These are phyloP conservation scores for Agonopterix arenella DNA, from an alignment of 2,888 invertebrate species.

Conservation along the genomic window DNA sequence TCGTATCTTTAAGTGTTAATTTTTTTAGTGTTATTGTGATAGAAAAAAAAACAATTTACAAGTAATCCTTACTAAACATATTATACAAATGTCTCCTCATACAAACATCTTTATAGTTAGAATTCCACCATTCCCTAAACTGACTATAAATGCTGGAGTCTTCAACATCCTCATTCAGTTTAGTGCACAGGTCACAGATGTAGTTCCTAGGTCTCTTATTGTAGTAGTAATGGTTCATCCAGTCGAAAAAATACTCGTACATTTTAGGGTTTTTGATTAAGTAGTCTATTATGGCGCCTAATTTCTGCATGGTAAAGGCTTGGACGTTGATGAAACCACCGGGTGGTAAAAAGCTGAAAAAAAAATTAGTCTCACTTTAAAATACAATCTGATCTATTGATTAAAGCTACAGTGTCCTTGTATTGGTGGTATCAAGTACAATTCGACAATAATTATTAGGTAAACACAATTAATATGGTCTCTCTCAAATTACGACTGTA, in stretches of 20 bases:
- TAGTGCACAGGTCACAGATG: slow-evolving; percentile 49
- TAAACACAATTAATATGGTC: no score
- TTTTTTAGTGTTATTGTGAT: no score
- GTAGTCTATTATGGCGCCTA: slow-evolving; percentile 51
- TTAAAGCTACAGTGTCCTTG: no score
- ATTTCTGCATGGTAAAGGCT: slow-evolving; percentile 41
- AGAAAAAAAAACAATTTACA: neutral
- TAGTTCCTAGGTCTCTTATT: slow-evolving; percentile 28
- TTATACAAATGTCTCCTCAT: slow-evolving; percentile 27
- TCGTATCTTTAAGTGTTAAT: no score
- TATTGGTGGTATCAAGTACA: no score
- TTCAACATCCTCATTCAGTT: slow-evolving; percentile 27
- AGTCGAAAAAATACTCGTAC: slow-evolving; percentile 55
- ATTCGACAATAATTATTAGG: no score
- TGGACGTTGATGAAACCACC: slow-evolving; percentile 51
- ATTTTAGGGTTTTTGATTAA: slow-evolving; percentile 40
- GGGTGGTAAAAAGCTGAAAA: slow-evolving; percentile 56
- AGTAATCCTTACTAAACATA: slow-evolving; percentile 19
- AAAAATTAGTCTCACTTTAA: neutral
- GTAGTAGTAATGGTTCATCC: slow-evolving; percentile 56
- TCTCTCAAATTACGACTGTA: no score
- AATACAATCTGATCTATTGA: no score
- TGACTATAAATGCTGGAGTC: slow-evolving; percentile 15
- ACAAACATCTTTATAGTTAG: slow-evolving; percentile 38
- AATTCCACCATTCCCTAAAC: slow-evolving; percentile 56